phyloP scores from a whole-genome alignment of 2,797 vertebrate genomes.

The Heliangelus exortis region DNA sequence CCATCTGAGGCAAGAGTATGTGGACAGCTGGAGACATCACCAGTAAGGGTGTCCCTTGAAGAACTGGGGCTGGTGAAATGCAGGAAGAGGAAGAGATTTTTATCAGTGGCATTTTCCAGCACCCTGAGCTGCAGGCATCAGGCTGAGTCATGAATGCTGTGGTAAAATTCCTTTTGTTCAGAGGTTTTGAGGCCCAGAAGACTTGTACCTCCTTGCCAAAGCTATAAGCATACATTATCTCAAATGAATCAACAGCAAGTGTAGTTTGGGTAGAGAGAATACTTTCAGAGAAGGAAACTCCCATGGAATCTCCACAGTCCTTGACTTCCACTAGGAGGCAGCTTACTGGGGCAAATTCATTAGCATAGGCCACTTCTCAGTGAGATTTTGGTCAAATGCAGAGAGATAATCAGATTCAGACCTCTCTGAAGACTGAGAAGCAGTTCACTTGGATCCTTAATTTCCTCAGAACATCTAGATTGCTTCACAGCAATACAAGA shows the following conservation, averaged over 20 bases:
- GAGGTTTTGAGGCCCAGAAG: not conserved
- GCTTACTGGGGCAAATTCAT: not conserved
- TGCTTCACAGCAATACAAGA: not conserved
- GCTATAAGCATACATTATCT: not conserved
- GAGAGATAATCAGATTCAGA: not conserved
- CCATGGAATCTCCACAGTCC: not conserved
- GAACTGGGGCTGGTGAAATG: not conserved
- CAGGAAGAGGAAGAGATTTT: not conserved
- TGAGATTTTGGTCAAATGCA: not conserved
- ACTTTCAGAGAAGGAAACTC: not conserved
- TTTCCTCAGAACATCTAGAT: not conserved
- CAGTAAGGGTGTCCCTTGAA: not conserved
- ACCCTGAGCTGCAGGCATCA: not conserved
- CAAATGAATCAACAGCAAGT: not conserved
- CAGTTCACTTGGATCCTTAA: not conserved
- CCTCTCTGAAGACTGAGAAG: not conserved
- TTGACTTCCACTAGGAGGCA: not conserved
- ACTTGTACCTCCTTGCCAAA: not conserved
- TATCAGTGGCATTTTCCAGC: not conserved
- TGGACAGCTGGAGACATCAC: not conserved
- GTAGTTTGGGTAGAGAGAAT: not conserved
- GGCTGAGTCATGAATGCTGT: not conserved
- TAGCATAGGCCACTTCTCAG: not conserved
- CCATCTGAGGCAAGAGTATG: accelerated
- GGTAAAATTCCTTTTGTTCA: not conserved